These are phyloP conservation scores for Probaryconus sp. DNA, from an alignment of 1,140 invertebrate genomes.

Conservation along the genomic window DNA sequence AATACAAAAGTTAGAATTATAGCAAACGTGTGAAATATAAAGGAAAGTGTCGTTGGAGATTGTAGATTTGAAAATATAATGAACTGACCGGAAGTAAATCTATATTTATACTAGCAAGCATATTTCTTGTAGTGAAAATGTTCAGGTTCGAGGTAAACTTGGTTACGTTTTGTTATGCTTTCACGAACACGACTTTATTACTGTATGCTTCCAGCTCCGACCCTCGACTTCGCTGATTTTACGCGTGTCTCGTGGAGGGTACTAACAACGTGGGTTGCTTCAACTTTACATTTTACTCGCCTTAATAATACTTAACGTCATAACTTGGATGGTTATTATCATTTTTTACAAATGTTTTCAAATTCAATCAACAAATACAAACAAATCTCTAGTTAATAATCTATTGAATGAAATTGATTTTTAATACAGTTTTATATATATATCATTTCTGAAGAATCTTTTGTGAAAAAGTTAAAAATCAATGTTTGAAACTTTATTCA, in stretches of 20 bases:
- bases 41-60: not conserved
- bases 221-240: slow-evolving; percentile 32
- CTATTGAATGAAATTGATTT: too few relatives aligned
- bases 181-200: slow-evolving; percentile 50
- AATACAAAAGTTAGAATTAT: too few relatives aligned
- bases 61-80: slow-evolving; percentile 1
- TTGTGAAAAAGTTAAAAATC: too few relatives aligned
- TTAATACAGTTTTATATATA: too few relatives aligned
- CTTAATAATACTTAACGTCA: too few relatives aligned
- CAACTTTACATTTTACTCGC: slow-evolving; percentile 30
- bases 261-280: slow-evolving; percentile 13
- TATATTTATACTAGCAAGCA: slow-evolving; percentile 27
- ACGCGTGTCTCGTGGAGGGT: slow-evolving; percentile 22
- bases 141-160: slow-evolving; percentile 43
- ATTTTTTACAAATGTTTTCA: too few relatives aligned
- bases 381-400: too few relatives aligned
- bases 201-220: slow-evolving; percentile 28
- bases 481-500: too few relatives aligned
- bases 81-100: slow-evolving; percentile 5
- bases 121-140: slow-evolving; percentile 35
- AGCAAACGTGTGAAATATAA: not conserved
- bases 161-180: slow-evolving; percentile 48
- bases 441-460: too few relatives aligned
- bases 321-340: too few relatives aligned
- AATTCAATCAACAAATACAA: too few relatives aligned